Base-by-base conservation (phyloP, 1,140 invertebrate genomes). In the Megalopta genalis region DNA sequence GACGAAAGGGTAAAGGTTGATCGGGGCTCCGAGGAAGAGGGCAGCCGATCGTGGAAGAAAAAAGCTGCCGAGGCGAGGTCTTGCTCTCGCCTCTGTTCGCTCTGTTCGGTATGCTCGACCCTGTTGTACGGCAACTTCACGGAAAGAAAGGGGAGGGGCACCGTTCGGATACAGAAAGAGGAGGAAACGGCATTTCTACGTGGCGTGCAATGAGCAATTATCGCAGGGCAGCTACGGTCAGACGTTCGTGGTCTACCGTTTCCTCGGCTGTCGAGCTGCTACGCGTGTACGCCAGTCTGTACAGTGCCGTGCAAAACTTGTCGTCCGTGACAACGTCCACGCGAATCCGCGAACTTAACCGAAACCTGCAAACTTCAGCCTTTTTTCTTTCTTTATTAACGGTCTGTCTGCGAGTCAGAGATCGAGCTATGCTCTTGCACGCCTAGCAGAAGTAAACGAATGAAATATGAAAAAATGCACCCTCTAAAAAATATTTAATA, bases 151-250 rank as follows among this genome's bases (percentile, higher is more conserved):
- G n/a, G 42, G 23, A 52, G 57, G 52, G 18, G 42, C 37, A 6
- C n/a, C 49, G 42, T 16, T n/a, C 49, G 42, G 42, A 64, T 63
- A 21, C 46, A 72, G 85, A 74, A 77, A 63, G 54, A 74, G 46
- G 68, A 82, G 54, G 63, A 77, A 69, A 69, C 80, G 57, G 77
- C 77, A 86, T 83, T 81, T 87, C 76, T 69, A 75, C 78, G 71
- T 87, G 75, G 81, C 82, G 81, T 84, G 84, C 83, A 85, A 72
- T 73, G 85, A 88, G 85, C 86, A 90, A 90, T 90, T 90, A 90
- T 89, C 82, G 82, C 82, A 46, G 60, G 54, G 63, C 66, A 64
- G 65, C 64, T 60, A 57, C 60, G 52, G 76, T 65, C 73, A 70
- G 76, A 77, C 49, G 69, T 32, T 81, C 66, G 73, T 72, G 78